A percentile compares a stretch with the other conserved stretches of the same genome.
These are phyloP conservation scores for Cephus rjabovi DNA, from an alignment of 2,888 invertebrate genomes.

Conservation along the genomic window DNA sequence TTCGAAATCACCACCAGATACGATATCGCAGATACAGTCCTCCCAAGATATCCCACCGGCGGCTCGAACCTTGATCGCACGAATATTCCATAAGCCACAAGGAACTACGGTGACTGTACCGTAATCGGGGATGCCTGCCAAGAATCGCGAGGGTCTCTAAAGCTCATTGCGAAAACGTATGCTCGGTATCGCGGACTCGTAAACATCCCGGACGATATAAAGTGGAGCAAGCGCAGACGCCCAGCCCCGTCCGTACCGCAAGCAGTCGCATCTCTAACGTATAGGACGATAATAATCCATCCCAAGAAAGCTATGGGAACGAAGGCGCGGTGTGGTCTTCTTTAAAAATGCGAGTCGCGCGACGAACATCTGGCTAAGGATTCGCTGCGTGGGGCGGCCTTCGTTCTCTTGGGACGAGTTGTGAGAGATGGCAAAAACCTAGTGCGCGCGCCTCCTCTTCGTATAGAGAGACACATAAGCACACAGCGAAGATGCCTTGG, in stretches of 20 bases:
- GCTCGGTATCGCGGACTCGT: background rate
- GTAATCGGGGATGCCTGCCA: conserved; percentile 38
- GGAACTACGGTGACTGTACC: background rate
- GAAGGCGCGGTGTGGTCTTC: background rate
- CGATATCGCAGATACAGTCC: background rate
- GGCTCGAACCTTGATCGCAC: background rate
- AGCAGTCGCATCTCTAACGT: background rate
- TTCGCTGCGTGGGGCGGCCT: conserved; percentile 43
- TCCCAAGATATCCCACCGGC: background rate
- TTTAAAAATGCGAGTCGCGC: background rate
- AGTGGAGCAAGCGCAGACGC: background rate
- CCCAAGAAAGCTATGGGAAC: background rate
- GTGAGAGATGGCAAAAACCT: conserved; percentile 17
- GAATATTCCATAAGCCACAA: background rate
- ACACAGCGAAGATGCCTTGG: background rate
- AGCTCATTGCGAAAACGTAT: conserved; percentile 59
- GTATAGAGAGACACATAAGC: background rate
- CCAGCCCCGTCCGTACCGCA: background rate
- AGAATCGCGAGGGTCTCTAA: conserved; percentile 53
- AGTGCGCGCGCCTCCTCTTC: conserved; percentile 13
- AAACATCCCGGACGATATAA: background rate
- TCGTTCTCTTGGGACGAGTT: conserved; percentile 11
- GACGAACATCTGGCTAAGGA: conserved; percentile 41
- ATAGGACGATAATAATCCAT: background rate
- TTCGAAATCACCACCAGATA: background rate